Conservation (phyloP, 2,113 vertebrate species). For the Heloderma charlesbogerti region DNA sequence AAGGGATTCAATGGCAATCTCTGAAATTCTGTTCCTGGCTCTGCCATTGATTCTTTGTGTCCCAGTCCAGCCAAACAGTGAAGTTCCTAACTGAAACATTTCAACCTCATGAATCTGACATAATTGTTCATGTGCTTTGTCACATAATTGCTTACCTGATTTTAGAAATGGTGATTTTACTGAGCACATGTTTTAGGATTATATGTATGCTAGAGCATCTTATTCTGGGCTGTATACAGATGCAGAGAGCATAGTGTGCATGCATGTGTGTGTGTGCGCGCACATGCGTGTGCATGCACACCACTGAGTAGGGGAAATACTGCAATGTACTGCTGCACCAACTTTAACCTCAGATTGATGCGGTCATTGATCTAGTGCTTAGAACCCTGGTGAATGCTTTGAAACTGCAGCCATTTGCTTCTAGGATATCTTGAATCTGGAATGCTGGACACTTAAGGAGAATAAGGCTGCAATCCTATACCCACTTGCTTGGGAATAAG, state of each 20-base stretch:
- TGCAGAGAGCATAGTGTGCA: background rate
- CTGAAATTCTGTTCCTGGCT: background rate
- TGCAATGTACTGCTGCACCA: background rate
- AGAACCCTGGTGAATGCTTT: background rate
- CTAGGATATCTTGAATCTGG: background rate
- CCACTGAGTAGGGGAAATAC: background rate
- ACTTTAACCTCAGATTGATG: background rate
- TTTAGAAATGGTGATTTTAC: background rate
- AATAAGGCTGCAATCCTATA: background rate
- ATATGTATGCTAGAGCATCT: background rate
- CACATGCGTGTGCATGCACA: too few species aligned
- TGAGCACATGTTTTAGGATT: background rate
- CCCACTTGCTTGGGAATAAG: background rate
- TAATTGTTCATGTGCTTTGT: background rate
- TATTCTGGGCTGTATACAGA: background rate
- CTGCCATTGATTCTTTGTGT: background rate
- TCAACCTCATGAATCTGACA: background rate
- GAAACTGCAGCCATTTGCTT: background rate
- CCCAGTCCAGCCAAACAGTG: background rate
- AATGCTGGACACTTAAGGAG: background rate
- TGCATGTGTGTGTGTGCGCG: too few species aligned
- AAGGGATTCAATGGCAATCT: background rate
- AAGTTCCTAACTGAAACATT: background rate
- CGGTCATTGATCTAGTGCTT: background rate
- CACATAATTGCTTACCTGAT: background rate